Evolutionary conservation across 2,113 vertebrate genomes (phyloP).

Genomic region (Pterocles orientalis): DNA sequence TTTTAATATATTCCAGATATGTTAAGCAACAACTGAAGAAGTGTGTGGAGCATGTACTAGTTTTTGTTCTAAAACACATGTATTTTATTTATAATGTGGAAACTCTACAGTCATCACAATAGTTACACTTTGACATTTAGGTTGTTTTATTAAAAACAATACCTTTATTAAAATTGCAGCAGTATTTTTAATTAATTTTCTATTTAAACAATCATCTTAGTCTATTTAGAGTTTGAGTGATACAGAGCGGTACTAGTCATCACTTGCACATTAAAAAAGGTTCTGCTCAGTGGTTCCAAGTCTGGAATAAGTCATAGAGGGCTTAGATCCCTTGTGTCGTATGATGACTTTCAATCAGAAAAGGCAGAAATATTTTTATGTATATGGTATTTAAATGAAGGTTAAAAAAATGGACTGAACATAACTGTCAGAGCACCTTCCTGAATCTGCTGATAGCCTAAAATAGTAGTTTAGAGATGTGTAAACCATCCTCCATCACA

Average conservation of each 20-base stretch:
- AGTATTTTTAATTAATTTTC: not conserved
- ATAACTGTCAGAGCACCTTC: not conserved
- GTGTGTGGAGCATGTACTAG: not conserved
- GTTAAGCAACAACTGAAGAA: slow-evolving; percentile 26
- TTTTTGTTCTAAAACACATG: slow-evolving; percentile 10
- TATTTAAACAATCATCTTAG: not conserved
- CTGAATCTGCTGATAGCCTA: not conserved
- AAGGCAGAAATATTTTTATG: not conserved
- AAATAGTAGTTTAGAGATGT: not conserved
- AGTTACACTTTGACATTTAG: not conserved
- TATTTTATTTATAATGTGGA: slow-evolving; percentile 46
- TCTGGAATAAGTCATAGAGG: not conserved
- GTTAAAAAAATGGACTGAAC: not conserved
- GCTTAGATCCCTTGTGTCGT: not conserved
- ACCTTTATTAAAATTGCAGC: not conserved
- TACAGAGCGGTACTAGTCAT: not conserved
- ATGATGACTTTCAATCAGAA: not conserved
- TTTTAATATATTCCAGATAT: slow-evolving; percentile 53
- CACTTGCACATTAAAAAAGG: not conserved
- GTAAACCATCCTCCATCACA: not conserved
- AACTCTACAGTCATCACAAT: not conserved
- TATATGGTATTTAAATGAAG: not conserved
- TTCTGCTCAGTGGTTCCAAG: not conserved
- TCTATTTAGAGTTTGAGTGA: not conserved
- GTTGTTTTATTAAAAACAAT: not conserved